Conservation (phyloP, 2,113 vertebrate species). For the Catagonus wagneri region DNA sequence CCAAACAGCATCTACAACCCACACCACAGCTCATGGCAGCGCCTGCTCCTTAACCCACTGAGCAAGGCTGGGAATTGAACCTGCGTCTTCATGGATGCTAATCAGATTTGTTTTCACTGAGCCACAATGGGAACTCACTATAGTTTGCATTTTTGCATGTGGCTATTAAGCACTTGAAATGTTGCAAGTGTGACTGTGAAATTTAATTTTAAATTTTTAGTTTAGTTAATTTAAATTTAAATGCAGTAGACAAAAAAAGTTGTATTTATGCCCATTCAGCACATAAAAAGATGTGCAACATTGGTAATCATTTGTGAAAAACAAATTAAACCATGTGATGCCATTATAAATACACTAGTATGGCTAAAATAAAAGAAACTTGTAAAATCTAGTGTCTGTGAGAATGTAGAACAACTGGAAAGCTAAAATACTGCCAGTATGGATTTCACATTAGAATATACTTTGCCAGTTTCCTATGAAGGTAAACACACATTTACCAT, state of each 20-base stretch:
- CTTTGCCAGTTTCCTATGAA: background rate
- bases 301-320: background rate
- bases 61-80: too few relatives aligned
- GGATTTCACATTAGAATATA: background rate
- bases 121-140: background rate
- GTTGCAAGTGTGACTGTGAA: background rate
- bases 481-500: background rate
- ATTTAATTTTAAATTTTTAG: background rate
- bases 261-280: background rate
- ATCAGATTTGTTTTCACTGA: too few relatives aligned
- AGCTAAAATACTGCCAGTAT: background rate
- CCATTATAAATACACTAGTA: background rate
- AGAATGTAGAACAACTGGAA: background rate
- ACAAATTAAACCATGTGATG: background rate
- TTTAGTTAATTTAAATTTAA: conserved; percentile 11
- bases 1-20: too few relatives aligned
- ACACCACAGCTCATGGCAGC: too few relatives aligned
- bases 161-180: background rate
- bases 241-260: background rate
- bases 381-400: background rate
- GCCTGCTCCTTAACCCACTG: too few relatives aligned
- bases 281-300: background rate
- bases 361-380: background rate
- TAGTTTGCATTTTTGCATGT: background rate
- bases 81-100: too few relatives aligned